A percentile compares a stretch with the other conserved stretches of the same genome.
Conservation (phyloP, 2,113 vertebrate genomes). For the Sebastes fasciatus region DNA sequence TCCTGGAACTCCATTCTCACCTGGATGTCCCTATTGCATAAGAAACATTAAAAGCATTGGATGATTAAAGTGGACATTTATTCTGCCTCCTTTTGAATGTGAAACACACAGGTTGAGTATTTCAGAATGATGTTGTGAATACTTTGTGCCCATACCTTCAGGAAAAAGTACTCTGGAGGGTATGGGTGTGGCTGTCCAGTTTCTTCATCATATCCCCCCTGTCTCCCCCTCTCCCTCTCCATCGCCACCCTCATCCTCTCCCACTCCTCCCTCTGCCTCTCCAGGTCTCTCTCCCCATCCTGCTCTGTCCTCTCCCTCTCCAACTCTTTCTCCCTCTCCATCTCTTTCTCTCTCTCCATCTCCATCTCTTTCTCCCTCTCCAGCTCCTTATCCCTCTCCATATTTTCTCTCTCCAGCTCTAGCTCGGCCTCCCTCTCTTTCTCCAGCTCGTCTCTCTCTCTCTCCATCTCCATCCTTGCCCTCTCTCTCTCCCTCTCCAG, state of each 20-base stretch:
- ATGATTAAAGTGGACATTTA: not conserved
- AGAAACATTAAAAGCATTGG: constrained; percentile 11
- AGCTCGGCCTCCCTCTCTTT: constrained; percentile 43
- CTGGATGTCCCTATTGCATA: constrained; percentile 81
- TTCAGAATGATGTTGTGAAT: not conserved
- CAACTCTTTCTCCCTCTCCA: constrained; percentile 34
- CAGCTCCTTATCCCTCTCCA: constrained; percentile 36
- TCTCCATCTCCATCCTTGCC: constrained; percentile 70
- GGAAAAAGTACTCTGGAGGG: constrained; percentile 71
- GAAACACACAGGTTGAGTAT: not conserved
- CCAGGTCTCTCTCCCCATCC: constrained; percentile 46
- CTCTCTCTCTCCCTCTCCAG: constrained; percentile 58
- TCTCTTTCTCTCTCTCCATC: constrained; percentile 35
- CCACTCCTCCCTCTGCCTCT: constrained; percentile 61
- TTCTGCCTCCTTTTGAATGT: not conserved
- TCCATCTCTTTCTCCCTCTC: constrained; percentile 36
- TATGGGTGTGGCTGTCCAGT: constrained; percentile 63
- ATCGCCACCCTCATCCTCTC: constrained; percentile 69
- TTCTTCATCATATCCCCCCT: constrained; percentile 66
- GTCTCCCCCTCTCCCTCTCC: constrained; percentile 68
- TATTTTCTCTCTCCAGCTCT: constrained; percentile 25
- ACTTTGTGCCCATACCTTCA: constrained; percentile 77
- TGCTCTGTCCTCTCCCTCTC: constrained; percentile 47
- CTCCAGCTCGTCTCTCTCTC: constrained; percentile 56
- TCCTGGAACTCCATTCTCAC: constrained; percentile 83